Percentiles rank a stretch among this genome's conserved stretches.
These are phyloP conservation scores for Enhydra lutris DNA, from an alignment of 2,113 vertebrate genomes.

Conservation along the genomic window DNA sequence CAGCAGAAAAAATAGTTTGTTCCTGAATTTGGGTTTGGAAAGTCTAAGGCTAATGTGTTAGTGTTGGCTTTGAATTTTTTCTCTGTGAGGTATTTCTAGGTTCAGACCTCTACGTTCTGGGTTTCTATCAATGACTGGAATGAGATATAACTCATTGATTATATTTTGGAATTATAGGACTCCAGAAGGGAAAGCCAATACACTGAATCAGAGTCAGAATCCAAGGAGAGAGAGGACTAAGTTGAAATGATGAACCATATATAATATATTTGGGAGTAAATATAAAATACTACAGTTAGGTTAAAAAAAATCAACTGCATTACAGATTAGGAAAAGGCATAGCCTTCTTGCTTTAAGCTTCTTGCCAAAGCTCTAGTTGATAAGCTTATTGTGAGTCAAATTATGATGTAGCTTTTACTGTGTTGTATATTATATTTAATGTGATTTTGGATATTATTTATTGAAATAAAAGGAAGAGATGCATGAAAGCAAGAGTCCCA, in stretches of 20 bases:
- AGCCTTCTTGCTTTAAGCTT: too few relatives aligned
- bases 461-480: neutral
- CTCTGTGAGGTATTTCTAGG: neutral
- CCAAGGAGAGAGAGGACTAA: neutral
- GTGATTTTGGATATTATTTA: neutral
- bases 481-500: neutral
- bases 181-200: neutral
- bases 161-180: neutral
- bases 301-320: neutral
- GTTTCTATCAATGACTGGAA: neutral
- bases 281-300: neutral
- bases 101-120: neutral
- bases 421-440: neutral
- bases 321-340: neutral
- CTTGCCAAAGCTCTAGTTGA: neutral
- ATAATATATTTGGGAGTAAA: constrained; percentile 12
- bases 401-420: neutral
- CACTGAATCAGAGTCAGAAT: neutral
- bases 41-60: neutral
- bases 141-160: neutral
- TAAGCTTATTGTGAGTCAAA: neutral
- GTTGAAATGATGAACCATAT: neutral
- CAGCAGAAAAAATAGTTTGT: neutral
- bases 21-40: neutral
- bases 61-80: neutral